phyloP scores from a whole-genome alignment of 2,797 vertebrate species.

The Eidolon dupreanum region DNA sequence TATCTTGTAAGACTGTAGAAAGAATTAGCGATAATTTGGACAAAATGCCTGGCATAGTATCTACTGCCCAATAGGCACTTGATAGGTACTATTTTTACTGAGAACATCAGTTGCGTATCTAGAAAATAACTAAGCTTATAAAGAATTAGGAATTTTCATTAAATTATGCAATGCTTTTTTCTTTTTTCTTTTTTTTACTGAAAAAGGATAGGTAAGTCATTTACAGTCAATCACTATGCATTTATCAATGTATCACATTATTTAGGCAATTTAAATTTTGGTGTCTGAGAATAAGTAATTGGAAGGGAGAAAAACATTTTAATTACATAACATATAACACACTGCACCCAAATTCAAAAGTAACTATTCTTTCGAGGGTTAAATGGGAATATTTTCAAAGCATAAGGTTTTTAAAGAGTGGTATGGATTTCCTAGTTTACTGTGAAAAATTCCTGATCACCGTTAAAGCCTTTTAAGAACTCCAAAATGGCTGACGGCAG shows the following conservation, averaged over 20 bases:
- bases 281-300: slow-evolving; percentile 46
- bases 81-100: not conserved
- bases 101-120: slow-evolving; percentile 19
- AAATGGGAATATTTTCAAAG: slow-evolving; percentile 22
- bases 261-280: slow-evolving; percentile 49
- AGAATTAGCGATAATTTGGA: not conserved
- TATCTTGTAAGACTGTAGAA: not conserved
- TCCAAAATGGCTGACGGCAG: slow-evolving; percentile 42
- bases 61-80: not conserved
- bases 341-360: slow-evolving; percentile 61
- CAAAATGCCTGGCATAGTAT: not conserved
- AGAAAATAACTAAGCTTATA: not conserved
- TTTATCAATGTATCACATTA: slow-evolving; percentile 2
- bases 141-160: slow-evolving; percentile 39
- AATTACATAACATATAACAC: not conserved
- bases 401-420: slow-evolving; percentile 35
- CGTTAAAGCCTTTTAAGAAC: slow-evolving; percentile 38
- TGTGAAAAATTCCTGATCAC: slow-evolving; percentile 22
- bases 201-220: slow-evolving; percentile 12
- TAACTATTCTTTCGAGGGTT: slow-evolving; percentile 35
- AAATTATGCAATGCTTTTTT: not conserved
- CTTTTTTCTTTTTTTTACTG: not conserved
- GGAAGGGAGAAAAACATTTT: slow-evolving; percentile 46
- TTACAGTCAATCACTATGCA: not conserved
- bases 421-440: not conserved